Evolutionary conservation across 2,797 vertebrate genomes (phyloP).

Genomic region (Neopelma chrysocephalum): DNA sequence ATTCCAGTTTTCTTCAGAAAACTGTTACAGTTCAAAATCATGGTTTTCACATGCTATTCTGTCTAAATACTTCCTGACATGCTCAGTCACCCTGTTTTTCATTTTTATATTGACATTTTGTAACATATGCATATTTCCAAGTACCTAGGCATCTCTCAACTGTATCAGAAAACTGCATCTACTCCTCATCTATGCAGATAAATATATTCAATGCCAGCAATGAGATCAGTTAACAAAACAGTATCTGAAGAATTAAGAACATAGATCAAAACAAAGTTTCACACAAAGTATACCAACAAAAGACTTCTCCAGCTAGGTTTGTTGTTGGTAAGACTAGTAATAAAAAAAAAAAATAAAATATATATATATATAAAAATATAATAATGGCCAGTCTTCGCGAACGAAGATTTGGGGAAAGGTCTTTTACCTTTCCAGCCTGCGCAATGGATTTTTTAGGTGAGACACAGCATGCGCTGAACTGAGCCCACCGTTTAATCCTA

Average conservation of each 20-base stretch:
- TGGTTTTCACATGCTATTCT: background rate
- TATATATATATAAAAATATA: no score
- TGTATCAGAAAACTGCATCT: background rate
- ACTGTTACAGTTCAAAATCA: background rate
- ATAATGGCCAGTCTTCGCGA: no score
- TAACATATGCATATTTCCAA: background rate
- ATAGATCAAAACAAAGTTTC: constrained; percentile 8
- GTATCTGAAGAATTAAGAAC: background rate
- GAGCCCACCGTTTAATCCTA: no score
- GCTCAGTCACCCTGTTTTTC: background rate
- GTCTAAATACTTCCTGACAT: background rate
- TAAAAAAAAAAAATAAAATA: no score
- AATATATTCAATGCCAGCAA: constrained; percentile 12
- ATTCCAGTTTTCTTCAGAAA: background rate
- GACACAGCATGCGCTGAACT: no score
- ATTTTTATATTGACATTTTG: background rate
- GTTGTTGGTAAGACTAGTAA: background rate
- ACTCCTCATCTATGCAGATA: background rate
- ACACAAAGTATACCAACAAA: background rate
- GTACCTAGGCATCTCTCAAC: background rate
- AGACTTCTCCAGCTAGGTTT: background rate
- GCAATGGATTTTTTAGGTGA: no score
- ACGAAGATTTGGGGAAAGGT: no score
- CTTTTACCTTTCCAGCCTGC: no score
- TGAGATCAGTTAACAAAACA: background rate